These are phyloP conservation scores for Allacma fusca DNA, from an alignment of 2,888 invertebrate species.

Conservation along the genomic window DNA sequence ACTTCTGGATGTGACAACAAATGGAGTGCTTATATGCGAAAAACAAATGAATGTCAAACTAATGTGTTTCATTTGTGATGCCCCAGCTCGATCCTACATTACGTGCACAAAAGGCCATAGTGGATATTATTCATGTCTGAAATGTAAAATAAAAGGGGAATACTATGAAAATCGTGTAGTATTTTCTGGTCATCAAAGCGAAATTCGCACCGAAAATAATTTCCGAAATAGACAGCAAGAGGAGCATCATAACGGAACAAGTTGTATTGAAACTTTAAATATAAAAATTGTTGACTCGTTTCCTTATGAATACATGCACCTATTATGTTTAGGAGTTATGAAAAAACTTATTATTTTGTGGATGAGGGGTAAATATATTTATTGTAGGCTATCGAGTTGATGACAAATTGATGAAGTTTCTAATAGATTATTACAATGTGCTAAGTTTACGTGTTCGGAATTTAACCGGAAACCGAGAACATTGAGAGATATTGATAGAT, in stretches of 20 bases:
- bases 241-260: slow-evolving; percentile 32
- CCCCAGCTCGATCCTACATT: slow-evolving; percentile 62
- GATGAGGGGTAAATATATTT: background rate
- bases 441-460: slow-evolving; percentile 46
- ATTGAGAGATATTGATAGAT: slow-evolving; percentile 57
- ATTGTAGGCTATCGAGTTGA: background rate
- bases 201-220: slow-evolving; percentile 38
- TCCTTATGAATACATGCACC: slow-evolving; percentile 40
- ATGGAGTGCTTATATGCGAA: slow-evolving; percentile 41
- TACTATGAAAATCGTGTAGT: slow-evolving; percentile 32
- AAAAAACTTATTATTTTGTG: slow-evolving; percentile 32
- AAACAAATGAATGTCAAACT: slow-evolving; percentile 38
- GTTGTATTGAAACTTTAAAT: slow-evolving; percentile 10
- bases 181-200: background rate
- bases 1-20: slow-evolving; percentile 7
- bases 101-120: slow-evolving; percentile 60
- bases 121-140: slow-evolving; percentile 62
- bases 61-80: slow-evolving; percentile 61
- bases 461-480: slow-evolving; percentile 60
- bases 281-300: slow-evolving; percentile 30
- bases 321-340: slow-evolving; percentile 38
- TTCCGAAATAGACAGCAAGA: slow-evolving; percentile 8
- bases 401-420: background rate
- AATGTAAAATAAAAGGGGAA: slow-evolving; percentile 57
- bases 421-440: background rate